A percentile compares a stretch with the other conserved stretches of the same genome.
phyloP scores from a whole-genome alignment of 92 coral and sea anemone genomes.

The Umimayanthus chanpuru region DNA sequence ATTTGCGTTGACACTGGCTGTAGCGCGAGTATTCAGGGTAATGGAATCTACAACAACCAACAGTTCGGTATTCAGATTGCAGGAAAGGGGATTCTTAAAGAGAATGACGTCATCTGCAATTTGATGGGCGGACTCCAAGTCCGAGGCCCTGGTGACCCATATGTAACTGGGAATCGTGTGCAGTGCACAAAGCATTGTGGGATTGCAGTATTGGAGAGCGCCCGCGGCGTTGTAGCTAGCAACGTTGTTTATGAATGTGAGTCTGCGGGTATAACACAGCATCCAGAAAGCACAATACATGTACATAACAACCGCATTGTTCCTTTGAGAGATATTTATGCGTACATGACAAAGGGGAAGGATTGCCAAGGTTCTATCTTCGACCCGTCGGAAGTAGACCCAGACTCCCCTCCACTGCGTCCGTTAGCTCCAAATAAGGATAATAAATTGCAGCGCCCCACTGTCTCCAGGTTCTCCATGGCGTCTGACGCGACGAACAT shows the following conservation, averaged over 20 bases:
- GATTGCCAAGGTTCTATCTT: conserved; percentile 54
- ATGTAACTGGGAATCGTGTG: conserved; percentile 85
- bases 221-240: conserved; percentile 83
- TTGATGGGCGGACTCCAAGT: conserved; percentile 74
- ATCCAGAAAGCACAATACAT: conserved; percentile 82
- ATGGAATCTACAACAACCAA: conserved; percentile 93
- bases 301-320: conserved; percentile 74
- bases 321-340: conserved; percentile 60
- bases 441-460: conserved; percentile 62
- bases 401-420: conserved; percentile 66
- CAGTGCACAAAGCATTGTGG: conserved; percentile 78
- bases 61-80: conserved; percentile 77
- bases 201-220: conserved; percentile 78
- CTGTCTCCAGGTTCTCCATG: conserved; percentile 48
- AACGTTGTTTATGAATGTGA: conserved; percentile 76
- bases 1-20: conserved; percentile 75
- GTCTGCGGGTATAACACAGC: conserved; percentile 58
- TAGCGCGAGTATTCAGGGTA: conserved; percentile 84
- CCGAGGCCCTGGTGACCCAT: conserved; percentile 96
- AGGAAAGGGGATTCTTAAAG: conserved; percentile 88
- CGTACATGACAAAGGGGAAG: conserved; percentile 51
- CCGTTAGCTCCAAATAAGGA: conserved; percentile 65
- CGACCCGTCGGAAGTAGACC: conserved; percentile 60
- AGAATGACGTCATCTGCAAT: conserved; percentile 92
- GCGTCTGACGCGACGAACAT: conserved; percentile 57